Percentiles rank a stretch among this genome's conserved stretches.
Conservation (phyloP, 2,797 vertebrate genomes). For the Eptatretus atami region DNA sequence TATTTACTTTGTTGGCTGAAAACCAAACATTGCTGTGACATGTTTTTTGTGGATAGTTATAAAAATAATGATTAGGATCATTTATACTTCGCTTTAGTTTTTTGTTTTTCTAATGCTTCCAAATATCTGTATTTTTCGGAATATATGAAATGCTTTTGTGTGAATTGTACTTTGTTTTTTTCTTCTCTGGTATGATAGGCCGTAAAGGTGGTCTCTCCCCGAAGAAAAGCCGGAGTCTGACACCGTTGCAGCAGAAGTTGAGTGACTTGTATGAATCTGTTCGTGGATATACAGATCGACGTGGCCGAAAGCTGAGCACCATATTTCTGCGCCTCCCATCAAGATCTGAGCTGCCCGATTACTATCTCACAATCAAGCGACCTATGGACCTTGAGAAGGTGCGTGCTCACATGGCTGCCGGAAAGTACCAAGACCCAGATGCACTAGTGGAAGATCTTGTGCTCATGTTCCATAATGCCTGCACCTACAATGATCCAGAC, state of each 20-base stretch:
- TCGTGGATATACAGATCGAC: conserved; percentile 80
- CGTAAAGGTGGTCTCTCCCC: conserved; percentile 70
- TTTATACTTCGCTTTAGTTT: too few species aligned
- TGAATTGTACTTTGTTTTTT: too few species aligned
- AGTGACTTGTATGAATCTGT: conserved; percentile 92
- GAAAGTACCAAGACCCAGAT: conserved; percentile 90
- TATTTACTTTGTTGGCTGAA: too few species aligned
- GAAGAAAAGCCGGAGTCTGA: conserved; percentile 87
- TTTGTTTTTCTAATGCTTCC: too few species aligned
- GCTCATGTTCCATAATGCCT: conserved; percentile 96
- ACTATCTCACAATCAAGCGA: conserved; percentile 83
- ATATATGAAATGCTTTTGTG: too few species aligned
- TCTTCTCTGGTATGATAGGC: conserved; percentile 10
- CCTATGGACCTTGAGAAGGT: conserved; percentile 95
- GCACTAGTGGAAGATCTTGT: conserved; percentile 85
- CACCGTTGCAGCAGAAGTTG: conserved; percentile 79
- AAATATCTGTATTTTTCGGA: too few species aligned
- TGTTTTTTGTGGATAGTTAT: too few species aligned
- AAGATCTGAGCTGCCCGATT: conserved; percentile 71
- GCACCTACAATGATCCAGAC: conserved; percentile 86
- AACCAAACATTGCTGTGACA: too few species aligned
- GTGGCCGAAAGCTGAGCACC: conserved; percentile 66
- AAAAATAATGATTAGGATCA: too few species aligned
- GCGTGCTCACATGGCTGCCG: conserved; percentile 79
- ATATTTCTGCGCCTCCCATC: conserved; percentile 89